These are phyloP conservation scores for Torymus tubicola DNA, from an alignment of 2,888 invertebrate species.

Conservation along the genomic window DNA sequence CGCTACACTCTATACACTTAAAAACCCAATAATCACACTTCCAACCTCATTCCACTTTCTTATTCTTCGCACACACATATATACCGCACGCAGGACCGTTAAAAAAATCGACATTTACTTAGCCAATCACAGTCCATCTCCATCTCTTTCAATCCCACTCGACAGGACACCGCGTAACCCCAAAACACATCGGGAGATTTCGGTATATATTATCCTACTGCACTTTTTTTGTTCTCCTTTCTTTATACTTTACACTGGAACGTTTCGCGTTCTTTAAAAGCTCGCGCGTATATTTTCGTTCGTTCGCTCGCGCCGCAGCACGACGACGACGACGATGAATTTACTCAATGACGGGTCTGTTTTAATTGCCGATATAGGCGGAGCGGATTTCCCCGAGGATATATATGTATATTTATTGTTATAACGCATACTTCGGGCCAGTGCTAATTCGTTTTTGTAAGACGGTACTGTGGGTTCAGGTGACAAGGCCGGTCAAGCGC, in stretches of 20 bases:
- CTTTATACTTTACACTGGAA: no score
- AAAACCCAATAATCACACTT: no score
- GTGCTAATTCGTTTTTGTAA: constrained; percentile 11
- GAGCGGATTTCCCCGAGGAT: neutral
- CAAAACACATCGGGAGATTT: no score
- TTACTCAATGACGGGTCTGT: constrained; percentile 31
- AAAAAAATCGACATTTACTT: constrained; percentile 38
- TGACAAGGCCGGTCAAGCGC: no score
- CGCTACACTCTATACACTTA: no score
- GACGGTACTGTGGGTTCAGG: no score
- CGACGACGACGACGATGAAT: no score
- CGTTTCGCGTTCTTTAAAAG: neutral
- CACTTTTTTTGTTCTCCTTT: no score
- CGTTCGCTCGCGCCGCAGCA: neutral
- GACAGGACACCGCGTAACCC: neutral
- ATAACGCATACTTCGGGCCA: neutral
- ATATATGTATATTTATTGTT: constrained; percentile 32
- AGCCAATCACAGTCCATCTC: constrained; percentile 8
- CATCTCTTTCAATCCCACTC: constrained; percentile 8
- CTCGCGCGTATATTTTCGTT: neutral
- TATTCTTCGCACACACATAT: no score
- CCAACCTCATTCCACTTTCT: no score
- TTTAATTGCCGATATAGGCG: constrained; percentile 34
- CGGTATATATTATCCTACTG: no score
- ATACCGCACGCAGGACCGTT: constrained; percentile 1